Percentiles rank a stretch among this genome's conserved stretches.
phyloP scores from a whole-genome alignment of 2,797 vertebrate genomes.

The Anguilla anguilla region DNA sequence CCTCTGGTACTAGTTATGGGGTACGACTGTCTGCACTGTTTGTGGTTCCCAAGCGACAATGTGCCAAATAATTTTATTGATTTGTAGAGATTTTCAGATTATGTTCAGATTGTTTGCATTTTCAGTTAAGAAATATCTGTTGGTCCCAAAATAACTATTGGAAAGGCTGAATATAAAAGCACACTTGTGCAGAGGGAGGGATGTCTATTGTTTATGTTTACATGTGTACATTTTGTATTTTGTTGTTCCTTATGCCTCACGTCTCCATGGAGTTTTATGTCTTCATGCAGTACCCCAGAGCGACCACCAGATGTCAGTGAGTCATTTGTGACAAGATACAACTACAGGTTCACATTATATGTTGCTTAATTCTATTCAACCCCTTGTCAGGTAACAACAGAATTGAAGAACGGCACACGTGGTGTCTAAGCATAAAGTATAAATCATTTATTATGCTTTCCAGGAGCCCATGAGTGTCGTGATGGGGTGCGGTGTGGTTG shows the following conservation, averaged over 20 bases:
- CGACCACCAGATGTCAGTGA: constrained; percentile 11
- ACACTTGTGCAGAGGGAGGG: not conserved
- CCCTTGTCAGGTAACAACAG: not conserved
- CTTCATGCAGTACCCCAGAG: not conserved
- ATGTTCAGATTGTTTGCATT: no score
- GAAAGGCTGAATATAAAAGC: not conserved
- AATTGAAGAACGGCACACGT: not conserved
- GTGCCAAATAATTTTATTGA: not conserved
- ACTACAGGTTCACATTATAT: not conserved
- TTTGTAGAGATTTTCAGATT: not conserved
- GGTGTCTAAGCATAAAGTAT: not conserved
- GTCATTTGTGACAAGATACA: not conserved
- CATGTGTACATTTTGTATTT: not conserved
- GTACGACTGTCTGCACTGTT: not conserved
- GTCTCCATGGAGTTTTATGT: not conserved
- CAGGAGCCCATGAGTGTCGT: not conserved
- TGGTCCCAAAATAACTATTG: no score
- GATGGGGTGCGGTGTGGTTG: not conserved
- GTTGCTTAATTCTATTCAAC: not conserved
- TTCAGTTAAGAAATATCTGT: no score
- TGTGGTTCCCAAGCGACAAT: not conserved
- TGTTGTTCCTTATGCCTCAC: not conserved
- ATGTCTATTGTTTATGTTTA: not conserved
- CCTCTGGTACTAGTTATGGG: not conserved
- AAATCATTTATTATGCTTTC: not conserved